Percentiles rank a stretch among this genome's conserved stretches.
Conservation (phyloP, 2,888 invertebrate species). For the Orthosia gracilis region DNA sequence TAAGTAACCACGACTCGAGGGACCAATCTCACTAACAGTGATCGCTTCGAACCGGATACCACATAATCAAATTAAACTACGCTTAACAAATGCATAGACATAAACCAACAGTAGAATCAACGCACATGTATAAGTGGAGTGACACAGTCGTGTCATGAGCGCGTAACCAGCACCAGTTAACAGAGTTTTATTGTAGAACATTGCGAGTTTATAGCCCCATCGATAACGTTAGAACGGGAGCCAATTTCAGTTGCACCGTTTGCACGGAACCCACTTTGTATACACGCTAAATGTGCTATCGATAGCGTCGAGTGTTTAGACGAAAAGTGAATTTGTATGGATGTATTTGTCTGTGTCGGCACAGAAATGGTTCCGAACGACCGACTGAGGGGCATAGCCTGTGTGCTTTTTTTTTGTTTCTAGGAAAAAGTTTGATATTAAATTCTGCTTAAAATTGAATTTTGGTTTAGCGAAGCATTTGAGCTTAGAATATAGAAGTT, state of each 20-base stretch:
- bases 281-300: conserved; percentile 61
- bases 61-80: background rate
- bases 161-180: conserved; percentile 53
- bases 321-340: conserved; percentile 64
- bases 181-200: conserved; percentile 60
- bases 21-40: background rate
- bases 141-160: conserved; percentile 41
- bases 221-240: conserved; percentile 62
- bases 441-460: conserved; percentile 11
- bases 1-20: background rate
- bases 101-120: conserved; percentile 38
- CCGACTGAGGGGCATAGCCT: conserved; percentile 25
- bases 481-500: background rate
- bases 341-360: conserved; percentile 56
- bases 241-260: conserved; percentile 67
- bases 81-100: background rate
- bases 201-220: conserved; percentile 68
- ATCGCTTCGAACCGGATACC: background rate
- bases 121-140: conserved; percentile 17
- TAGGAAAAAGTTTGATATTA: conserved; percentile 10
- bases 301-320: conserved; percentile 60
- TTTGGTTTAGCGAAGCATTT: conserved; percentile 6
- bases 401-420: conserved; percentile 1
- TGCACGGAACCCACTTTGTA: conserved; percentile 47
- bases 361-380: conserved; percentile 36